These are phyloP conservation scores for Pteropus alecto DNA, from an alignment of 2,113 vertebrate genomes.

Conservation along the genomic window DNA sequence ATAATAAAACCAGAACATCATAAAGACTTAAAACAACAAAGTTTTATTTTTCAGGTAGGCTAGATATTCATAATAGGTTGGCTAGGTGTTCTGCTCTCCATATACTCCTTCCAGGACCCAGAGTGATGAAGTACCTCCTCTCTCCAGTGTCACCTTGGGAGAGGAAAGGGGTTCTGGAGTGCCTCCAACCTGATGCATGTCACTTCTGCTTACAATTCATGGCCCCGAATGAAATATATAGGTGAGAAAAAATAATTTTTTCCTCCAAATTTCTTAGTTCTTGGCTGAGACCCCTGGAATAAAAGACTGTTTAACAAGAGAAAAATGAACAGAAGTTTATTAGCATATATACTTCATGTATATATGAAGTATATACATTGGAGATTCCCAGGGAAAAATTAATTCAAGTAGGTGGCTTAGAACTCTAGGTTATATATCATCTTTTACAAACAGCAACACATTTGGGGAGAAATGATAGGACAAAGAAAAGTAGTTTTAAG, in stretches of 20 bases:
- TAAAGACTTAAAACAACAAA: not conserved
- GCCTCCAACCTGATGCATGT: not conserved
- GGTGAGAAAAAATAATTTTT: not conserved
- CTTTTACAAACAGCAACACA: not conserved
- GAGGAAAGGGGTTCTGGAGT: not conserved
- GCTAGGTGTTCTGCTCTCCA: fast-evolving
- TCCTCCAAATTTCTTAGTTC: not conserved
- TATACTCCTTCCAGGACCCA: not conserved
- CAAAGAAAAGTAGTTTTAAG: not conserved
- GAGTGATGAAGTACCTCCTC: not conserved
- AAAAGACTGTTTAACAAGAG: not conserved
- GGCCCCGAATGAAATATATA: not conserved
- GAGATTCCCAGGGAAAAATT: not conserved
- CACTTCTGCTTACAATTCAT: not conserved
- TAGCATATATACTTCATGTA: not conserved
- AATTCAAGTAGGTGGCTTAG: not conserved
- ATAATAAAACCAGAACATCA: not conserved
- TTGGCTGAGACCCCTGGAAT: not conserved
- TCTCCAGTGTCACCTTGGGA: not conserved
- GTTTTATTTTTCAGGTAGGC: not conserved
- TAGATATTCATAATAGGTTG: not conserved
- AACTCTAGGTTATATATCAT: not conserved
- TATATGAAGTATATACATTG: no score
- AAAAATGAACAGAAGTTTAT: not conserved
- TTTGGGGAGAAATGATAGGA: not conserved